These are phyloP conservation scores for Cryptus viduatorius DNA, from an alignment of 2,888 invertebrate species.

Conservation along the genomic window DNA sequence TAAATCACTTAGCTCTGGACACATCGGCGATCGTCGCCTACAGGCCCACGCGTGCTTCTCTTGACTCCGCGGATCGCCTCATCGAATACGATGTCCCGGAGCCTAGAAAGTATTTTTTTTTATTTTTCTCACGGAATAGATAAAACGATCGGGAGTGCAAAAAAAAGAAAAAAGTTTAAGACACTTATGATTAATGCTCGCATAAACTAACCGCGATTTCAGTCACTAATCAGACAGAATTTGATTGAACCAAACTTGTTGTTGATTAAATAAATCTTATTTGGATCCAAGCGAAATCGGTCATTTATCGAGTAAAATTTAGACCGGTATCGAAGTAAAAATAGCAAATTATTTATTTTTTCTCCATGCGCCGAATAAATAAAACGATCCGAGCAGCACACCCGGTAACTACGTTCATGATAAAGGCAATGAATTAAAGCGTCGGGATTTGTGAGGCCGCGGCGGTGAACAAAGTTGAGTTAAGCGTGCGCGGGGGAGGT, in stretches of 20 bases:
- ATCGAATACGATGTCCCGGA: constrained; percentile 32
- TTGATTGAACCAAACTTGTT: background rate
- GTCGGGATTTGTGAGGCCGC: background rate
- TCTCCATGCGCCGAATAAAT: too few relatives aligned
- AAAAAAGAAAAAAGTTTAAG: background rate
- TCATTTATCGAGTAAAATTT: too few relatives aligned
- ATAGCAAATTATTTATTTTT: too few relatives aligned
- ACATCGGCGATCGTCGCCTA: constrained; percentile 65
- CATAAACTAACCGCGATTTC: background rate
- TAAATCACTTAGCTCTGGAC: constrained; percentile 66
- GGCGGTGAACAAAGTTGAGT: background rate
- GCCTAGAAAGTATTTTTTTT: constrained; percentile 20
- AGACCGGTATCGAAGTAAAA: too few relatives aligned
- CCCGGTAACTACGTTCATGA: background rate
- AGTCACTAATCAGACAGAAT: background rate
- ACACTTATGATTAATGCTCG: constrained; percentile 1
- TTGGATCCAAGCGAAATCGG: too few relatives aligned
- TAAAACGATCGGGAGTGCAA: background rate
- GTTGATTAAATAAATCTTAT: background rate
- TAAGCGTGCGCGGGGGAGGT: constrained; percentile 38
- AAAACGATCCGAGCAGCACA: too few relatives aligned
- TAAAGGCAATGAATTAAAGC: background rate
- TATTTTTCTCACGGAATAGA: background rate
- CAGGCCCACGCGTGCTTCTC: constrained; percentile 36
- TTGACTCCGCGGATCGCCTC: constrained; percentile 1